Conservation (phyloP, 2,113 vertebrate species). For the Vulpes lagopus region DNA sequence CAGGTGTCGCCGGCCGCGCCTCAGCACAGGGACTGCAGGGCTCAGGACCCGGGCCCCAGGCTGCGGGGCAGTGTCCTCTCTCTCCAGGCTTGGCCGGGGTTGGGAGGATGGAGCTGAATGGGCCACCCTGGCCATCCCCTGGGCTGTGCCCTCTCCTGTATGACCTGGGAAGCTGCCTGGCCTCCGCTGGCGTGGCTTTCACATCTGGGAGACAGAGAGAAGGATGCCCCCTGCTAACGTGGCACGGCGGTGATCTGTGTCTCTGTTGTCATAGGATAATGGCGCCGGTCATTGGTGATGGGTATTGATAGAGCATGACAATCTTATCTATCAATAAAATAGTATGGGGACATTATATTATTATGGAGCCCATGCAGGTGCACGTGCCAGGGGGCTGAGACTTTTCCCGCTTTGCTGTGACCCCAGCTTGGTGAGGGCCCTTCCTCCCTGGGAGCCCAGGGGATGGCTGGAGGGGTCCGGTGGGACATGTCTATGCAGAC, state of each 20-base stretch:
- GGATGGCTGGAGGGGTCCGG: fast-evolving
- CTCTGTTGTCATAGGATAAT: fast-evolving
- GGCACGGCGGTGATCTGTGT: fast-evolving
- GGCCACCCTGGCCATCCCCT: not conserved
- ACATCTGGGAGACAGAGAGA: not conserved
- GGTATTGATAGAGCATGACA: not conserved
- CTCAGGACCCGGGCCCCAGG: not conserved
- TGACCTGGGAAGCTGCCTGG: not conserved
- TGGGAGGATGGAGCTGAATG: not conserved
- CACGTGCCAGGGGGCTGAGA: not conserved
- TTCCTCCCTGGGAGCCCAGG: not conserved
- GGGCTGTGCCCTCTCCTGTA: not conserved
- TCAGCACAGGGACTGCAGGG: fast-evolving
- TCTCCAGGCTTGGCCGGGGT: not conserved
- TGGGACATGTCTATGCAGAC: not conserved
- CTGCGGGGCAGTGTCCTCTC: not conserved
- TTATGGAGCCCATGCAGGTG: fast-evolving
- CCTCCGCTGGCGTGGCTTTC: fast-evolving
- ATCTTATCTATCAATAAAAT: fast-evolving
- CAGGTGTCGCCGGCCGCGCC: not conserved
- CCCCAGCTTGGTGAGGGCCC: not conserved
- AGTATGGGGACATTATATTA: fast-evolving
- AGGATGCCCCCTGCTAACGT: fast-evolving
- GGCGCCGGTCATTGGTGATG: fast-evolving
- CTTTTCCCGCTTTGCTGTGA: not conserved